Base-by-base conservation (phyloP, 2,888 invertebrate species). In the Chloroclysta siterata region DNA sequence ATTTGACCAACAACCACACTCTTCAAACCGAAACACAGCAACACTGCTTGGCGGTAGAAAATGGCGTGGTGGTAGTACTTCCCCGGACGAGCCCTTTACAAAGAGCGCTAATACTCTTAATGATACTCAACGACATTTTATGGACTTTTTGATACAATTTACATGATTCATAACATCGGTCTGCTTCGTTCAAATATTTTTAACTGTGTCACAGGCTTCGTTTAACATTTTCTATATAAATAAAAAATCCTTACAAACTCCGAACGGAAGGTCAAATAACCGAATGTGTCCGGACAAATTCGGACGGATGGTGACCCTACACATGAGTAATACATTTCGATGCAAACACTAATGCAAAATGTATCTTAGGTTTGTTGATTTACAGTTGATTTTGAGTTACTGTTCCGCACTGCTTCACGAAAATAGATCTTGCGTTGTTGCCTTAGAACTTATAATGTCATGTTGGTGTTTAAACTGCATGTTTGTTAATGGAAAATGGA, bases 311-410 rank as follows among this genome's bases (percentile, higher is more conserved):
- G 46, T 11, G 6, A 46, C 46, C 51, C 55, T 17, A 55, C 33
- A 50, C 36, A 22, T 39, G 39, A 15, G 39, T 44, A 54, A 51
- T 51, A 55, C 60, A 61, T 53, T 33, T 13, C 5, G 13, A 33
- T n/a, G 39, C 42, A 48, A 44, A 46, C 36, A 57, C 52, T 29
- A 54, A 53, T 50, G 28, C 42, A 65, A 65, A 65, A 56, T 57
- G 53, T 41, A 56, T 62, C 56, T 57, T 57, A 46, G 33, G 8
- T 10, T 7, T 42, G 53, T 62, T 53, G 47, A 41, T 53, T 39
- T 57, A 53, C 46, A 17, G 62, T 62, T 53, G 15, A 61, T 56
- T 52, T 62, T 47, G 47, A 46, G n/a, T 28, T 50, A 50, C 46
- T 29, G 47, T 56, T 44, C 14, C 54, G 11, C 17, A 5, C 10